These are phyloP conservation scores for Trilocha varians DNA, from an alignment of 2,888 invertebrate species.

Conservation along the genomic window DNA sequence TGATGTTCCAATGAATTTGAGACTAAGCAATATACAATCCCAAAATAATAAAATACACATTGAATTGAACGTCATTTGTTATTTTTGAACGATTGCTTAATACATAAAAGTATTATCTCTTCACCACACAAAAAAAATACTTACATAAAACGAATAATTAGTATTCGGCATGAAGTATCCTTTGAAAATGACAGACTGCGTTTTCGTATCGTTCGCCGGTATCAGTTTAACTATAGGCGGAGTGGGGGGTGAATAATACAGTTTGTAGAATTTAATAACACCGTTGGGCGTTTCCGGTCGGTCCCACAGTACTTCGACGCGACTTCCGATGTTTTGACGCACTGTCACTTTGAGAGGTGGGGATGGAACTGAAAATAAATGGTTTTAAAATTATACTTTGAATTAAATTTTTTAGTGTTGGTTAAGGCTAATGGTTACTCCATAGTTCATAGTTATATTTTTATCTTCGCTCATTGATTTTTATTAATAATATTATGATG, in stretches of 20 bases:
- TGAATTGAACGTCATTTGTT: too few relatives aligned
- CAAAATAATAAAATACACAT: too few relatives aligned
- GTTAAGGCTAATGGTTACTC: too few relatives aligned
- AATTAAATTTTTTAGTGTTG: too few relatives aligned
- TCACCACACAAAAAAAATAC: too few relatives aligned
- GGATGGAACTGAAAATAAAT: constrained; percentile 69
- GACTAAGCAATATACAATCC: too few relatives aligned
- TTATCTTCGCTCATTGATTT: too few relatives aligned
- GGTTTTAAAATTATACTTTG: not conserved
- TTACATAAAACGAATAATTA: constrained; percentile 83
- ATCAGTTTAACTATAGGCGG: constrained; percentile 66
- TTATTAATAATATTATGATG: too few relatives aligned
- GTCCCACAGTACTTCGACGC: constrained; percentile 81
- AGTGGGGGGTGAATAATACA: constrained; percentile 77
- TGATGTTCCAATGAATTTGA: too few relatives aligned
- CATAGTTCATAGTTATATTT: too few relatives aligned
- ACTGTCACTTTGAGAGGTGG: constrained; percentile 79
- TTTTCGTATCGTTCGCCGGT: constrained; percentile 37
- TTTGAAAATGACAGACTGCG: constrained; percentile 61
- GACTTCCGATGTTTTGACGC: constrained; percentile 74
- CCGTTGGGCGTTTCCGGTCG: constrained; percentile 78
- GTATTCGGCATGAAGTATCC: constrained; percentile 67
- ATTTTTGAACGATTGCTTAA: too few relatives aligned
- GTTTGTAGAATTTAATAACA: constrained; percentile 74
- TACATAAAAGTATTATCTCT: too few relatives aligned